Evolutionary conservation across 2,797 vertebrate species (phyloP).

Genomic region (Lacerta bilineata): DNA sequence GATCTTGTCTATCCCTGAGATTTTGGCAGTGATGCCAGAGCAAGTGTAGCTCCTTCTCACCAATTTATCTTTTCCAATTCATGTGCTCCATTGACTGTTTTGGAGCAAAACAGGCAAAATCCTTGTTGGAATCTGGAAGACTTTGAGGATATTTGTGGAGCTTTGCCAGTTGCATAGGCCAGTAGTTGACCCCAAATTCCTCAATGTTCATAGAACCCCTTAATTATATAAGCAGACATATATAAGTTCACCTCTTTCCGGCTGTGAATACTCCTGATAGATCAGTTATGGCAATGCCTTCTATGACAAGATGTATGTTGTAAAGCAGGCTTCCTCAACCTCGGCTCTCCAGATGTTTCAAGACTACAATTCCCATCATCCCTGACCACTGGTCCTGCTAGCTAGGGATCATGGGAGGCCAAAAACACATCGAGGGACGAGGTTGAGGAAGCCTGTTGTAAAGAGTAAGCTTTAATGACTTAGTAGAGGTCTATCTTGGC

Average conservation of each 20-base stretch:
- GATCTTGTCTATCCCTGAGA: too few species aligned
- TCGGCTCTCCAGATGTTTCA: too few species aligned
- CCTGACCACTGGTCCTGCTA: too few species aligned
- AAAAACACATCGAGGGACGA: too few species aligned
- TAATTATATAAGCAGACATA: neutral
- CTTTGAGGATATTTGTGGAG: neutral
- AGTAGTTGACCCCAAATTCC: neutral
- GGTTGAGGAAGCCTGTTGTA: neutral
- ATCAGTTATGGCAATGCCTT: neutral
- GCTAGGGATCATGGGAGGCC: too few species aligned
- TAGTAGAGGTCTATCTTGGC: neutral
- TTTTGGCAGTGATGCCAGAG: neutral
- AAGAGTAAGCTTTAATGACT: constrained; percentile 3
- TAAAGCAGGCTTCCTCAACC: neutral
- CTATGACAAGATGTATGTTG: constrained; percentile 19
- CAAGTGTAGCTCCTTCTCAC: neutral
- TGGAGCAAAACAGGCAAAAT: neutral
- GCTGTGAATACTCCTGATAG: neutral
- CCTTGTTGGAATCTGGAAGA: neutral
- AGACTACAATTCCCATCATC: too few species aligned
- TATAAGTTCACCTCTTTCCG: neutral
- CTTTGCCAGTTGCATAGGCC: neutral
- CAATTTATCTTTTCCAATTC: neutral
- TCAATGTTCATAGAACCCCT: neutral
- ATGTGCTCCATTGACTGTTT: neutral